Percentiles rank a stretch among this genome's conserved stretches.
These are phyloP conservation scores for Lycia hirtaria DNA, from an alignment of 2,888 invertebrate genomes.

Conservation along the genomic window DNA sequence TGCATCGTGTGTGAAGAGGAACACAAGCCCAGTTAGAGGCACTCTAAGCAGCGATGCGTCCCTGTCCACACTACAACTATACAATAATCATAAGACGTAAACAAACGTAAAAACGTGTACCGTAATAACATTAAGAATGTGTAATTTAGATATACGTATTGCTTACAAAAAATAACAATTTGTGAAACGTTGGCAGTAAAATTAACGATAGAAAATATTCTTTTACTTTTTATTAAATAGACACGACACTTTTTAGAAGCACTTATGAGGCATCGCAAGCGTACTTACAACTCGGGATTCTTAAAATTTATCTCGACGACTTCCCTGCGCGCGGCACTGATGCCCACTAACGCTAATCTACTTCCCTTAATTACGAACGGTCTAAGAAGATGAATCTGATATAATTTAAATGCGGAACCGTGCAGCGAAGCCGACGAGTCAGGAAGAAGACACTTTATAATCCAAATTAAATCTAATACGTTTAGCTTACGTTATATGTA, in stretches of 20 bases:
- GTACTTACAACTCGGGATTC: constrained; percentile 72
- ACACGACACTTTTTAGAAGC: constrained; percentile 75
- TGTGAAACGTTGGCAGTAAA: constrained; percentile 81
- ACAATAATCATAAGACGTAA: constrained; percentile 67
- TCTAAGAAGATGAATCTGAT: constrained; percentile 69
- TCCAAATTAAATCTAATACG: constrained; percentile 76
- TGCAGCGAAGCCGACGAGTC: constrained; percentile 58
- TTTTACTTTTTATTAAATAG: constrained; percentile 67
- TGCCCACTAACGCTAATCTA: constrained; percentile 47
- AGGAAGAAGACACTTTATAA: constrained; percentile 73
- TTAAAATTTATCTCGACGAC: constrained; percentile 44
- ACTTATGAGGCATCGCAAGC: constrained; percentile 80
- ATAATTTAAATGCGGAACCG: constrained; percentile 67
- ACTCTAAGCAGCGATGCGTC: constrained; percentile 21
- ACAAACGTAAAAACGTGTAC: constrained; percentile 74
- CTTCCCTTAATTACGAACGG: constrained; percentile 54
- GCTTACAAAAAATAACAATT: constrained; percentile 72
- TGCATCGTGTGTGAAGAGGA: constrained; percentile 68
- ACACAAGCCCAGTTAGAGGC: constrained; percentile 36
- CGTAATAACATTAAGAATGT: constrained; percentile 73
- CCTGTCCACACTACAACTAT: constrained; percentile 59
- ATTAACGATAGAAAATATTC: constrained; percentile 60
- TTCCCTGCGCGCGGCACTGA: constrained; percentile 51
- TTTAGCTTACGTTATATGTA: constrained; percentile 66
- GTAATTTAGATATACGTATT: constrained; percentile 67